These are phyloP conservation scores for Dromococcyx pavoninus DNA, from an alignment of 2,797 vertebrate species.

Conservation along the genomic window DNA sequence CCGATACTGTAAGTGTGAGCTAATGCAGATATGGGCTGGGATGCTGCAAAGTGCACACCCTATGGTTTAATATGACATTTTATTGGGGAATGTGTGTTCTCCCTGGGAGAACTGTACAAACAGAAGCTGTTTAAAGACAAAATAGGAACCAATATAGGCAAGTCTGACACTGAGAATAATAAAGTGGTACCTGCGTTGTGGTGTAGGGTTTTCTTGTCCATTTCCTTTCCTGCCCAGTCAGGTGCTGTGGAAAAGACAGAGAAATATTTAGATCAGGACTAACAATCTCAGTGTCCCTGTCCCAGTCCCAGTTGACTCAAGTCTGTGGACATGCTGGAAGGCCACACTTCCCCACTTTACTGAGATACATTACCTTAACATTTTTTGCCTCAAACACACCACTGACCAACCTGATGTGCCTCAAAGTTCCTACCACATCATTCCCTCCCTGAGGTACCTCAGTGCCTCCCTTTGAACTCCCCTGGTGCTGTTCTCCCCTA, in stretches of 20 bases:
- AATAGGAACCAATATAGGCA: neutral
- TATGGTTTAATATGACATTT: neutral
- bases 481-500: accelerated
- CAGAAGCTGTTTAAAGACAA: neutral
- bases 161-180: neutral
- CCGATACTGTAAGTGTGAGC: neutral
- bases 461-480: accelerated
- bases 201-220: neutral
- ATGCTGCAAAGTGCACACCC: neutral
- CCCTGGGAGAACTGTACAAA: neutral
- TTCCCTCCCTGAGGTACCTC: neutral
- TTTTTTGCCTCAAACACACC: neutral
- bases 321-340: neutral
- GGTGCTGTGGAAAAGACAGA: neutral
- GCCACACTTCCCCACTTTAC: neutral
- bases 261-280: neutral
- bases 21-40: neutral
- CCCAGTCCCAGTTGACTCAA: neutral
- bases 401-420: neutral
- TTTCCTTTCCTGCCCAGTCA: neutral
- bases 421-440: neutral
- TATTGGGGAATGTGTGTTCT: neutral
- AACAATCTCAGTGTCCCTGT: neutral
- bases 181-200: neutral
- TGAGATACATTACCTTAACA: accelerated